Evolutionary conservation across 2,888 invertebrate species (phyloP), one percentile per base, ranked within the genome.

Genomic region (Phanerotoma sp.): DNA sequence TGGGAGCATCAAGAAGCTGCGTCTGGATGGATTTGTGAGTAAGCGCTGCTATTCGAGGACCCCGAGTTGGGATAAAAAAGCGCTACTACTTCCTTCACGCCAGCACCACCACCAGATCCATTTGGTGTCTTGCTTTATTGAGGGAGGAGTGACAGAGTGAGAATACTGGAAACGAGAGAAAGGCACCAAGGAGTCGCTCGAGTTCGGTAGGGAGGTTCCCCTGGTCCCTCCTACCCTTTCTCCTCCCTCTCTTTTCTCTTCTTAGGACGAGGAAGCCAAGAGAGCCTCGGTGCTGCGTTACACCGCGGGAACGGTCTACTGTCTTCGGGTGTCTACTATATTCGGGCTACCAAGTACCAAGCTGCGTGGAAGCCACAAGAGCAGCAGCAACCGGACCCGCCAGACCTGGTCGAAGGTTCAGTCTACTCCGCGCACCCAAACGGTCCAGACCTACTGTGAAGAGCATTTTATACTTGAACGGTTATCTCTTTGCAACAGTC

Each of bases 371-470:
- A 64, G 61, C 63, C 63, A 62, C 62, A 64, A 62, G 63, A 61
- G 54, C 57, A 56, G 51, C 60, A 65, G 56, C 57, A 57, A 53
- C 61, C 60, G 58, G 56, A 56, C 61, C 55, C 44, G 49, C 45
- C 51, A 30, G 50, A 54, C 49, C 51, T 68, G 68, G 65, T 48
- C 63, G 58, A 63, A 70, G 71, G 71, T 77, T 76, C 77, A 77
- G 77, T 77, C 77, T 73, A 75, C 74, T 75, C 76, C 77, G 76
- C 74, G 77, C 77, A 71, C 68, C 76, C 77, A 76, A 75, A 77
- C 77, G 74, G 73, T 77, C 74, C 73, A 75, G 74, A 77, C 77
- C 77, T 73, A 70, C 48, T 48, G 44, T 49, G 15, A 48, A 58
- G 48, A 52, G 57, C 54, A 18, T 54, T 56, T 51, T 51, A 41